These are phyloP conservation scores for Leucoptera coffeella DNA, from an alignment of 2,888 invertebrate genomes.

Conservation along the genomic window DNA sequence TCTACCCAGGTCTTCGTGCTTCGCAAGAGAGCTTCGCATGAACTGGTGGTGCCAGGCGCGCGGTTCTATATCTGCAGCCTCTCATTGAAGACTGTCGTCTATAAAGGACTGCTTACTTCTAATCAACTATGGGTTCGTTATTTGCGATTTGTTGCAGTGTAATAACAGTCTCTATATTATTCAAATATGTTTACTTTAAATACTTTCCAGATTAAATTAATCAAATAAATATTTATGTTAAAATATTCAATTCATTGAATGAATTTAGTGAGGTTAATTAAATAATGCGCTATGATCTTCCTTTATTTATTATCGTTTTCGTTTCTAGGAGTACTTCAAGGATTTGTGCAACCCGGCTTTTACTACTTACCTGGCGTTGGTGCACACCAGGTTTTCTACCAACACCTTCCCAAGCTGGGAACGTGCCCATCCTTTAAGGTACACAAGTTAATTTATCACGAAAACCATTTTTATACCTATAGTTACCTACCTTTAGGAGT, in stretches of 20 bases:
- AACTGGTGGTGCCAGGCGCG: slow-evolving; percentile 75
- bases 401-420: slow-evolving; percentile 99
- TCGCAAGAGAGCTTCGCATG: slow-evolving; percentile 89
- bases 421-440: slow-evolving; percentile 95
- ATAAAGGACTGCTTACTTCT: slow-evolving; percentile 96
- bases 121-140: slow-evolving; percentile 76
- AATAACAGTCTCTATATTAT: no score
- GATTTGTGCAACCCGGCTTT: slow-evolving; percentile 69
- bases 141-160: no score
- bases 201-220: no score
- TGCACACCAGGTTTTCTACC: slow-evolving; percentile 97
- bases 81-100: slow-evolving; percentile 84
- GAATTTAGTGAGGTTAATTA: no score
- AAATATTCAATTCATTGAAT: no score
- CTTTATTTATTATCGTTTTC: no score
- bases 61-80: slow-evolving; percentile 96
- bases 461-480: no score
- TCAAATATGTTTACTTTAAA: no score
- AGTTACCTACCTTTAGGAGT: no score
- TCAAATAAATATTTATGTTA: no score
- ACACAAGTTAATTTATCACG: no score
- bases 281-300: no score
- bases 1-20: slow-evolving; percentile 75
- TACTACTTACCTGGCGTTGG: slow-evolving; percentile 91
- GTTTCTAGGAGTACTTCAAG: slow-evolving; percentile 65